phyloP scores from a whole-genome alignment of 2,797 vertebrate species.

The Pipistrellus pipistrellus region DNA sequence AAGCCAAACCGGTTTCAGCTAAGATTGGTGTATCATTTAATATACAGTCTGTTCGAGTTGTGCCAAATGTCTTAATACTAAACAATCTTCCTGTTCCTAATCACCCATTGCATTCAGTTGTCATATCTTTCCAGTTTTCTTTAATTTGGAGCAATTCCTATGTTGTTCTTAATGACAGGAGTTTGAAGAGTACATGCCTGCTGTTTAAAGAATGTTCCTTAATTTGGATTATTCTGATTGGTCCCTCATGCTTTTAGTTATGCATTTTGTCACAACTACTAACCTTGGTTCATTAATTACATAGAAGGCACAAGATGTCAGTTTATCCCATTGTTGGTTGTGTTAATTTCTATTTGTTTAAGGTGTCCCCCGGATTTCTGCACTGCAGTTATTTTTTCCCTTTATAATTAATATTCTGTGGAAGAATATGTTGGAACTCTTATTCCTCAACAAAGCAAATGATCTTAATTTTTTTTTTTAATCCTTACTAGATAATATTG shows the following conservation, averaged over 20 bases:
- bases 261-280: slow-evolving; percentile 17
- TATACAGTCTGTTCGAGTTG: too few species aligned
- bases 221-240: slow-evolving; percentile 4
- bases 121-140: neutral
- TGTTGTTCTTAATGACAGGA: neutral
- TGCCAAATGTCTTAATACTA: too few species aligned
- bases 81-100: neutral
- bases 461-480: neutral
- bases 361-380: neutral
- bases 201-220: neutral
- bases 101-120: neutral
- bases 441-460: neutral
- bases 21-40: too few species aligned
- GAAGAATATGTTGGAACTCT: neutral
- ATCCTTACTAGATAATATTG: neutral
- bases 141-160: neutral
- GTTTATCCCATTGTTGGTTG: neutral
- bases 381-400: neutral
- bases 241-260: slow-evolving; percentile 10
- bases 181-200: neutral
- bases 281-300: neutral
- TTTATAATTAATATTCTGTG: slow-evolving; percentile 7
- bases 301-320: neutral
- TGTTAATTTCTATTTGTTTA: slow-evolving; percentile 15
- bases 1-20: too few species aligned